Percentiles rank a stretch among this genome's conserved stretches.
These are phyloP conservation scores for Laupala kohalensis DNA, from an alignment of 1,140 invertebrate species.

Conservation along the genomic window DNA sequence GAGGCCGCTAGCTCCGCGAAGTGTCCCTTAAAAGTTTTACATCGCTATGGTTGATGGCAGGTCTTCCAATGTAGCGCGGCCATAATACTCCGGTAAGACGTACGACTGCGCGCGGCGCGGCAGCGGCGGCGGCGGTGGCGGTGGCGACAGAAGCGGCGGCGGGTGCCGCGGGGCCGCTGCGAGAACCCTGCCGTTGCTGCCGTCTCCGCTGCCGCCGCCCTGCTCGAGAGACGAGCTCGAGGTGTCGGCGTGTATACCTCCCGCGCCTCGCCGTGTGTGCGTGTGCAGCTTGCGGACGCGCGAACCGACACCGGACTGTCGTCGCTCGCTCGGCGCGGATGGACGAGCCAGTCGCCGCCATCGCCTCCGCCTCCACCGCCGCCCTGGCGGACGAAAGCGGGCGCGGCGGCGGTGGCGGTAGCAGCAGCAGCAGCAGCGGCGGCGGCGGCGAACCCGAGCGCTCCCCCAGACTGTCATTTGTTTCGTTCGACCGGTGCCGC, in stretches of 20 bases:
- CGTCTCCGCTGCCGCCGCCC: neutral
- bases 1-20: constrained; percentile 8
- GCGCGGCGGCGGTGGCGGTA: neutral
- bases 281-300: neutral
- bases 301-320: neutral
- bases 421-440: neutral
- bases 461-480: constrained; percentile 9
- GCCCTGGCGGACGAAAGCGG: neutral
- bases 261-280: neutral
- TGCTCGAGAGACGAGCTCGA: neutral
- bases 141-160: neutral
- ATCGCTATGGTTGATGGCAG: constrained; percentile 14
- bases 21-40: constrained; percentile 16
- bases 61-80: constrained; percentile 12
- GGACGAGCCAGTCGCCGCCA: neutral
- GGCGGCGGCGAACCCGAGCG: neutral
- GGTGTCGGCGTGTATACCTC: neutral
- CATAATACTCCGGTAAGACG: constrained; percentile 13
- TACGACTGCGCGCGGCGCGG: constrained; percentile 10
- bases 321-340: neutral
- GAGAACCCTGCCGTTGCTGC: neutral
- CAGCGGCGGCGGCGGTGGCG: neutral
- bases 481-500: constrained; percentile 10
- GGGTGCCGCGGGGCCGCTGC: neutral
- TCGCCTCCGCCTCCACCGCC: neutral